Evolutionary conservation across 2,797 vertebrate genomes (phyloP), one percentile per base, ranked within the genome.

Genomic region (Lateolabrax maculatus): DNA sequence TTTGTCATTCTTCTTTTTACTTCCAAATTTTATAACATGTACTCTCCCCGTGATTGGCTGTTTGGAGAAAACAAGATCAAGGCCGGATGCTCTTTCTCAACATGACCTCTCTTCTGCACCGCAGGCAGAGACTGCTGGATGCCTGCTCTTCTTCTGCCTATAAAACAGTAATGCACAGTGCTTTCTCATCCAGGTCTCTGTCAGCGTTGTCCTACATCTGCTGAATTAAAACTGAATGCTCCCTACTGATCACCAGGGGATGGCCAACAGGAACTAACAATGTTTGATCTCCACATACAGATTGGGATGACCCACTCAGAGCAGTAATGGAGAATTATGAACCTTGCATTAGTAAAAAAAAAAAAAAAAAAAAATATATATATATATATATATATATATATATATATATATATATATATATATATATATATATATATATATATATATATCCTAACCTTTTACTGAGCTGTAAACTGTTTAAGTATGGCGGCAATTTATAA

Each of bases 141-240:
- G 56, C 61, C 77, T 56, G n/a, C 48, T 74, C 79, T 63, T 67
- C 55, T 53, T 52, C 46, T 48, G 11, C 66, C 68, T 60, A 70
- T 81, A 55, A 87, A 84, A 86, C 25, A 83, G 53, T 73, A 80
- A 82, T 63, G 44, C 60, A 66, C 29, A 0, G 60, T 52, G 57
- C 55, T 69, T 53, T 81, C 75, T 49, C 3, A 68, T 71, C 63
- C 56, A 71, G 36, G 53, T 75, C 56, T 58, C 25, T 34, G 67
- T 71, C 69, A 62, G 21, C 4, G 48, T 69, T 81, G 71, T 21
- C 58, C 64, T 46, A n/a, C 52, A 62, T 70, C n/a, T 46, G 31
- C 48, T 57, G 76, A 83, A 84, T 82, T 86, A 82, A 75, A 88
- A 53, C 55, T 78, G 78, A 87, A 75, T 6, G 56, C 66, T 27